Evolutionary conservation across 2,888 invertebrate species (phyloP), one percentile per base, ranked within the genome.

Genomic region (Chloromyia formosa): DNA sequence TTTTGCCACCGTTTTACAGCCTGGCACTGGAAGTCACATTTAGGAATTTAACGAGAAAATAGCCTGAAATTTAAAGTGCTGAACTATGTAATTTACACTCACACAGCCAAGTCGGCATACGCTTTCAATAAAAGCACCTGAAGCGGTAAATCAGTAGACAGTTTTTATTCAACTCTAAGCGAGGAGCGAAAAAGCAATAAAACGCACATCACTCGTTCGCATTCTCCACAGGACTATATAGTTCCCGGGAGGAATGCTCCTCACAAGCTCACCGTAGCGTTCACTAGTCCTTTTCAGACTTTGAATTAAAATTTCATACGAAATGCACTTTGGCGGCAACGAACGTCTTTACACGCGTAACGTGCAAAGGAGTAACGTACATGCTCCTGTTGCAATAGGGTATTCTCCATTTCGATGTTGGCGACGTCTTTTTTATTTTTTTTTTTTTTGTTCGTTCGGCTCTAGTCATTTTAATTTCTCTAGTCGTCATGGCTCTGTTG

Each of bases 291-390:
- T 49, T 35, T 49, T 49, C 49, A 49, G 49, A 49, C 49, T n/a
- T 49, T 49, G 49, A 49, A 49, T 49, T 49, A 49, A 49, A 49
- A 49, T 49, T 49, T 49, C 49, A 49, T 49, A 49, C 49, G 49
- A 49, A 49, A 49, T 49, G 49, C 49, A 49, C 49, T n/a, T 49
- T n/a, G 16, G 49, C 49, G 49, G 16, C 49, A 49, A 49, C 7
- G 27, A 35, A 35, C 49, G 49, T 49, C 49, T 49, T 49, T 49
- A 49, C 49, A 49, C 49, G 49, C 49, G 49, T 49, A n/a, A n/a
- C 49, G 2, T 49, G 49, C 49, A 49, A n/a, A 49, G 49, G 12
- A 49, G 49, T 35, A 35, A 35, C 27, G 27, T 35, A 35, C 3
- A n/a, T 49, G 49, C 49, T 49, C 49, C 49, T 49, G 49, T 49